Evolutionary conservation across 2,113 vertebrate genomes (phyloP), one percentile per base, ranked within the genome.

Genomic region (Prietella phreatophila): DNA sequence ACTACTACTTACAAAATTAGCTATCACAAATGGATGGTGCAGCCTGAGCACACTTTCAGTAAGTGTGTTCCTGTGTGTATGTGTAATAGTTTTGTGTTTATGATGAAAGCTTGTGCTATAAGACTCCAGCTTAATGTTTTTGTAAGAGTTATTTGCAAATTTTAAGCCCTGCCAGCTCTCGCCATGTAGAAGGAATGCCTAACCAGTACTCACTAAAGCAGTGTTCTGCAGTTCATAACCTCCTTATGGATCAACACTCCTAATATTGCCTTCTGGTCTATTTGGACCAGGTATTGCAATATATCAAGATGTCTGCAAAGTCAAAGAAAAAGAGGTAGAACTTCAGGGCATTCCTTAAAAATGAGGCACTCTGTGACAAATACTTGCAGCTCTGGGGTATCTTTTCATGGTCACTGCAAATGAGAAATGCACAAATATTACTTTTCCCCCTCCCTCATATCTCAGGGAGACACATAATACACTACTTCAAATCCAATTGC

Each of bases 401-500:
- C 73, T 78, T 14, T 86, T 60, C 55, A 42, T 53, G 61, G 85
- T 39, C 78, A 67, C 36, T 82, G 78, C 25, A 63, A 67, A 39
- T 76, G 71, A 86, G 47, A 69, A 79, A 86, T 67, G 61, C 36
- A 58, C 61, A 56, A 71, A 87, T 87, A 87, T 87, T 82, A 56
- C 82, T 36, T 83, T 82, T 87, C 36, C 15, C 27, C 53, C 1
- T n/a, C 1, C 0, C 33, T 82, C 80, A 61, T 75, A 75, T 73
- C 65, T 83, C 39, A 13, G 36, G 36, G 58, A 83, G 80, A 81
- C 76, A 86, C 75, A 86, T 39, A 73, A 36, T 39, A 50, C 65
- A 75, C 80, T 61, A 83, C 39, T 83, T 75, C 80, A 60, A 87
- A 82, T 67, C 63, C 78, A 82, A 55, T 87, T 71, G 61, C 50